These are phyloP conservation scores for Garrulus glandarius DNA, from an alignment of 2,797 vertebrate species.

Conservation along the genomic window DNA sequence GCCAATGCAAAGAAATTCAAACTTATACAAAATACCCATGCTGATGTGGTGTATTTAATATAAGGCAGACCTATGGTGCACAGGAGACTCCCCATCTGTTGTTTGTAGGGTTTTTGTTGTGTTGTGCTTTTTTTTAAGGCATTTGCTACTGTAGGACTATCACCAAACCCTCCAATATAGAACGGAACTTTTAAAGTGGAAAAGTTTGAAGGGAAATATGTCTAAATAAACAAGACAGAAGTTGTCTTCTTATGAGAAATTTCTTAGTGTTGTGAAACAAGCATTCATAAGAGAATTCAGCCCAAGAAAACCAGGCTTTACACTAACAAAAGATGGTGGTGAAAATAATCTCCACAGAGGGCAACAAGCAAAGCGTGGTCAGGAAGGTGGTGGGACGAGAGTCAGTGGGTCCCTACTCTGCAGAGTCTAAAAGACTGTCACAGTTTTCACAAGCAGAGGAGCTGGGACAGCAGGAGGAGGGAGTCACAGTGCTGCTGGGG, in stretches of 20 bases:
- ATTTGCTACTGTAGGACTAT: neutral
- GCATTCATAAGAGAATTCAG: neutral
- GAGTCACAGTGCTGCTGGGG: accelerated
- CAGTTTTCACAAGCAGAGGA: neutral
- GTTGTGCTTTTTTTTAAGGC: neutral
- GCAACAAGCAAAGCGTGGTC: neutral
- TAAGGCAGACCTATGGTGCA: neutral
- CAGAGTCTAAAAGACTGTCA: neutral
- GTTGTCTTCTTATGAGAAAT: neutral
- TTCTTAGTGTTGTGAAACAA: neutral
- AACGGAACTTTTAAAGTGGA: neutral
- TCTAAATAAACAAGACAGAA: neutral
- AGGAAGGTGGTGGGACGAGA: neutral
- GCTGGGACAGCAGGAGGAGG: neutral
- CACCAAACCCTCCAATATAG: neutral
- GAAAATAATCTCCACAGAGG: neutral
- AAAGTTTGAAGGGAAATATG: neutral
- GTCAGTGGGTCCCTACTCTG: neutral
- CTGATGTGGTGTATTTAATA: neutral
- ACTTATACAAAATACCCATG: neutral
- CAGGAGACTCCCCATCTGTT: neutral
- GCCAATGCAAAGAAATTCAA: neutral
- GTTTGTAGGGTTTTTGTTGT: neutral
- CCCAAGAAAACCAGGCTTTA: neutral
- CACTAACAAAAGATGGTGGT: neutral